Evolutionary conservation across 2,113 vertebrate genomes (phyloP), one percentile per base, ranked within the genome.

Genomic region (Colossoma macropomum): DNA sequence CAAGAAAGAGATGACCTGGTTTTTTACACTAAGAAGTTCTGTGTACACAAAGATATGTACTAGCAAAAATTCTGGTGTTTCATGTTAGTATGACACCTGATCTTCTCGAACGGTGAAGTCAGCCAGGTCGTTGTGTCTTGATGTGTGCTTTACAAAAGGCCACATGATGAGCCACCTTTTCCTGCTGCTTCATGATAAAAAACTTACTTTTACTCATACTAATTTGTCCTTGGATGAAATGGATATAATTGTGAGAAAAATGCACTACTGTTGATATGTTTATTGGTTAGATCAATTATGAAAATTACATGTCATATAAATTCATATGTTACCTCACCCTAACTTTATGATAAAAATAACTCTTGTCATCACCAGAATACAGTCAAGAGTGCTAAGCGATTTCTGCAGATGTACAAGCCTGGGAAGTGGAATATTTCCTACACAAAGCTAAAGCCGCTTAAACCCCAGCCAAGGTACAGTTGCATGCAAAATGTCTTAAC

Each of bases 331-430:
- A 21, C 0, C 30, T 38, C 19, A 41, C 8, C 30, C 8, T 16
- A 41, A 0, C 6, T 23, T 73, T 54, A 60, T 48, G 30, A 23
- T 60, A 28, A 9, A 63, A 19, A 45, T 82, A 11, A 52, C 16
- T n/a, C 79, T 63, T 79, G 12, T 79, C 34, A 13, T 79, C 16
- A 41, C 23, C 86, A 99, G 97, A 99, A 98, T 90, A 99, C 97
- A 2, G 95, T 99, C 8, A 94, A 96, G 85, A 97, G 97, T 17
- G 97, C 97, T 0, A 92, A 94, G 78, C 94, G 90, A 27, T 96
- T 96, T 84, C 93, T 98, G 48, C 89, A 94, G 87, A 95, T 88
- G 30, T 91, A 86, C 41, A 89, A 93, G 25, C 87, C 92, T 3
- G 92, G 93, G 52, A 95, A 93, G 66, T 98, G 95, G 97, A 92